Evolutionary conservation across 2,113 vertebrate species (phyloP).

Genomic region (Cavia porcellus): DNA sequence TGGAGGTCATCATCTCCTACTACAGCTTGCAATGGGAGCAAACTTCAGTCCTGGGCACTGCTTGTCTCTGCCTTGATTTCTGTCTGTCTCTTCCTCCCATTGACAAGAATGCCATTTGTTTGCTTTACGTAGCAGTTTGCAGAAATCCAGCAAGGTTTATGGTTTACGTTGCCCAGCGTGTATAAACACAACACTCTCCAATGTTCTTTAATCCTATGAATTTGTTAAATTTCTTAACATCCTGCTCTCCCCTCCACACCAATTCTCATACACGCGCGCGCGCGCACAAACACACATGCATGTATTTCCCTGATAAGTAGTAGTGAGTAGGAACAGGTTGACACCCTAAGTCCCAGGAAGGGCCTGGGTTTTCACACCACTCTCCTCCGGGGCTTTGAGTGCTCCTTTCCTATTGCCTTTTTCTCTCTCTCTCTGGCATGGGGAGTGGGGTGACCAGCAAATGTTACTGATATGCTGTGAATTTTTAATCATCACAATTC

Average conservation of each 20-base stretch:
- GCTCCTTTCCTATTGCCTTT: constrained; percentile 36
- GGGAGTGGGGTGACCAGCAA: constrained; percentile 79
- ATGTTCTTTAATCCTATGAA: constrained; percentile 74
- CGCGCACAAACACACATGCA: not conserved
- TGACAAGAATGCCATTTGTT: constrained; percentile 80
- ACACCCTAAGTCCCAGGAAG: constrained; percentile 68
- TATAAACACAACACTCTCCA: constrained; percentile 86
- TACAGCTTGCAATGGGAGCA: constrained; percentile 58
- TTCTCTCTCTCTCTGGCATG: constrained; percentile 72
- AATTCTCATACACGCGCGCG: not conserved
- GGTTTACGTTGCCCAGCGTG: constrained; percentile 85
- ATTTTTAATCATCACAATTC: constrained; percentile 79
- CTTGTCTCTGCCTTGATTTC: constrained; percentile 73
- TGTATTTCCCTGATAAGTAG: constrained; percentile 11
- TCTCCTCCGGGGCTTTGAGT: constrained; percentile 69
- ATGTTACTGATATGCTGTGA: constrained; percentile 82
- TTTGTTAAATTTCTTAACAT: constrained; percentile 85
- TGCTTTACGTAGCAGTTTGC: constrained; percentile 79
- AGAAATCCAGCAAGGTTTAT: constrained; percentile 85
- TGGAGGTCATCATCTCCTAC: constrained; percentile 65
- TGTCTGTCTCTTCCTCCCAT: constrained; percentile 74
- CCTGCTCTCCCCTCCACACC: constrained; percentile 72
- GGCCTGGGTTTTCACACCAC: constrained; percentile 83
- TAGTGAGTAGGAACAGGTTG: constrained; percentile 71
- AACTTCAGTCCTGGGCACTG: constrained; percentile 65